A percentile compares a stretch with the other conserved stretches of the same genome.
Conservation (phyloP, 2,113 vertebrate genomes). For the Cygnus atratus region DNA sequence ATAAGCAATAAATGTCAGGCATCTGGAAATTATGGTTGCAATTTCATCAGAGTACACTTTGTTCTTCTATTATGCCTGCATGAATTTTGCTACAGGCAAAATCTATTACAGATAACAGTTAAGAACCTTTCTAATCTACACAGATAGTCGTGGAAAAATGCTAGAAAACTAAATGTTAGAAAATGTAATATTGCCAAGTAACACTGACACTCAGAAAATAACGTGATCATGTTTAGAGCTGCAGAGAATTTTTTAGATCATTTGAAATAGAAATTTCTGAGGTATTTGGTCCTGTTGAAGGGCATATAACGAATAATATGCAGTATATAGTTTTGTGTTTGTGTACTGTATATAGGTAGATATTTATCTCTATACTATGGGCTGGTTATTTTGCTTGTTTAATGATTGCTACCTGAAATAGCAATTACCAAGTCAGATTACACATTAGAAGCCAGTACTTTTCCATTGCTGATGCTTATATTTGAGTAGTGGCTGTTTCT, state of each 20-base stretch:
- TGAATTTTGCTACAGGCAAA: slow-evolving; percentile 87
- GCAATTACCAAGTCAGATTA: slow-evolving; percentile 57
- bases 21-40: slow-evolving; percentile 87
- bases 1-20: slow-evolving; percentile 89
- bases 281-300: slow-evolving; percentile 64
- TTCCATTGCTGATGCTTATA: slow-evolving; percentile 60
- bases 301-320: slow-evolving; percentile 33
- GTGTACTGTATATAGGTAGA: slow-evolving; percentile 63
- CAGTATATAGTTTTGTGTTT: slow-evolving; percentile 35
- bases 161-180: slow-evolving; percentile 78
- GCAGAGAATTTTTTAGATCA: slow-evolving; percentile 71
- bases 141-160: slow-evolving; percentile 79
- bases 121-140: slow-evolving; percentile 87
- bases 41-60: slow-evolving; percentile 87
- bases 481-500: slow-evolving; percentile 23
- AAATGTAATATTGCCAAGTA: slow-evolving; percentile 77
- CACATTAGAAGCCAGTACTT: slow-evolving; percentile 56
- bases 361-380: slow-evolving; percentile 70
- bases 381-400: slow-evolving; percentile 58
- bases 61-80: slow-evolving; percentile 87
- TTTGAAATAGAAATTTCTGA: slow-evolving; percentile 37
- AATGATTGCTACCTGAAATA: slow-evolving; percentile 74
- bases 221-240: slow-evolving; percentile 68
- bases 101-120: slow-evolving; percentile 89
- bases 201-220: slow-evolving; percentile 79